A percentile compares a stretch with the other conserved stretches of the same genome.
Evolutionary conservation across 2,888 invertebrate species (phyloP).

Genomic region (Aleiodes leptofemur): DNA sequence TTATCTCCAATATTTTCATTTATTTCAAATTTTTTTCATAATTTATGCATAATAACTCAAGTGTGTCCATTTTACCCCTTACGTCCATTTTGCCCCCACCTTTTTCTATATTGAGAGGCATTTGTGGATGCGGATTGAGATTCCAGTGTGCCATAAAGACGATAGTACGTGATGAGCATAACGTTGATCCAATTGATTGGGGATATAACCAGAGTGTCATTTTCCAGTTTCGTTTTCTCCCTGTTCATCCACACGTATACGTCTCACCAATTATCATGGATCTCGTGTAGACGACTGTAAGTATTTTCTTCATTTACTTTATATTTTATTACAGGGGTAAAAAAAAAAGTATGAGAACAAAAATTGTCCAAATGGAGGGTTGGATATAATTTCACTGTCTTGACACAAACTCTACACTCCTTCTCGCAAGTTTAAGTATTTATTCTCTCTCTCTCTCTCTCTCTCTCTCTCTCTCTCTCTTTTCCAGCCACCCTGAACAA

Average conservation of each 20-base stretch:
- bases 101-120: background rate
- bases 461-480: no score
- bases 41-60: no score
- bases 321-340: slow-evolving; percentile 17
- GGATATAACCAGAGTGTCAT: slow-evolving; percentile 30
- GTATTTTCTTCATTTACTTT: slow-evolving; percentile 28
- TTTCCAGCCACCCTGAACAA: slow-evolving; percentile 4
- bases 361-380: background rate
- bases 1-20: background rate
- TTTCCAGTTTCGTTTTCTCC: background rate
- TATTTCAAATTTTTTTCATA: no score
- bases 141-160: slow-evolving; percentile 16
- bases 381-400: slow-evolving; percentile 33
- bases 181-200: slow-evolving; percentile 27
- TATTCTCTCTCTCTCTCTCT: no score
- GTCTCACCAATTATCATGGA: slow-evolving; percentile 25
- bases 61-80: no score
- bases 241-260: background rate
- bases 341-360: slow-evolving; percentile 10
- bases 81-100: no score
- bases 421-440: slow-evolving; percentile 18
- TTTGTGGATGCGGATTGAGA: slow-evolving; percentile 11
- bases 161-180: slow-evolving; percentile 34
- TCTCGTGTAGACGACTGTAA: slow-evolving; percentile 23
- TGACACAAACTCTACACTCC: slow-evolving; percentile 29